phyloP scores from a whole-genome alignment of 2,888 invertebrate species.

The Metopia argyrocephala region DNA sequence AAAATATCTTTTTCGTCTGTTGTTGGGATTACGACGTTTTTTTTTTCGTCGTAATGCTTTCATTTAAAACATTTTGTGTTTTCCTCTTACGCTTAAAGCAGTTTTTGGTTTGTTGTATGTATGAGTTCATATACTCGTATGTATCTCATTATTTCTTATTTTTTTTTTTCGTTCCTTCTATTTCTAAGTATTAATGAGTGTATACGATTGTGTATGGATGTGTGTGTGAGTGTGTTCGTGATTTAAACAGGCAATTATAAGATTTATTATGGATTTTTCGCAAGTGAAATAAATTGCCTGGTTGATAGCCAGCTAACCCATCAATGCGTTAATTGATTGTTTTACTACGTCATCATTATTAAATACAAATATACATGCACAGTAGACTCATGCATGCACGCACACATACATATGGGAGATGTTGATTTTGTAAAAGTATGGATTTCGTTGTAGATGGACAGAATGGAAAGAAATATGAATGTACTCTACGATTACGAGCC shows the following conservation, averaged over 20 bases:
- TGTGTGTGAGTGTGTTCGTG: background rate
- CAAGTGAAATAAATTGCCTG: conserved; percentile 66
- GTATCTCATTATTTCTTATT: background rate
- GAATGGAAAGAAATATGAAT: background rate
- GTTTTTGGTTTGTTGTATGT: too few species aligned
- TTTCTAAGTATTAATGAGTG: too few species aligned
- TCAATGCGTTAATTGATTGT: conserved; percentile 68
- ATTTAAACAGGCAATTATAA: conserved; percentile 54
- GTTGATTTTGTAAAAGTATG: background rate
- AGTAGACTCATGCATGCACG: conserved; percentile 2
- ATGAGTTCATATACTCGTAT: too few species aligned
- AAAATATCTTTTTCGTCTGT: conserved; percentile 13
- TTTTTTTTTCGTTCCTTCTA: background rate
- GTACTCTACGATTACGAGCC: background rate
- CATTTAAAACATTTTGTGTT: background rate
- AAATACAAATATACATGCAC: conserved; percentile 30
- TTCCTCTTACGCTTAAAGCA: too few species aligned
- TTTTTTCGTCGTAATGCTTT: background rate
- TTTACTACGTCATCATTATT: conserved; percentile 65
- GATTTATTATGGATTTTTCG: conserved; percentile 64
- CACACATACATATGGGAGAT: background rate
- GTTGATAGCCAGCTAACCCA: conserved; percentile 63
- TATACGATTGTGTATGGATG: background rate
- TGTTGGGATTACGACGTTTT: conserved; percentile 1
- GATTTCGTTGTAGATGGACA: background rate